Evolutionary conservation across 2,888 invertebrate genomes (phyloP).

Genomic region (Meloe dianella): DNA sequence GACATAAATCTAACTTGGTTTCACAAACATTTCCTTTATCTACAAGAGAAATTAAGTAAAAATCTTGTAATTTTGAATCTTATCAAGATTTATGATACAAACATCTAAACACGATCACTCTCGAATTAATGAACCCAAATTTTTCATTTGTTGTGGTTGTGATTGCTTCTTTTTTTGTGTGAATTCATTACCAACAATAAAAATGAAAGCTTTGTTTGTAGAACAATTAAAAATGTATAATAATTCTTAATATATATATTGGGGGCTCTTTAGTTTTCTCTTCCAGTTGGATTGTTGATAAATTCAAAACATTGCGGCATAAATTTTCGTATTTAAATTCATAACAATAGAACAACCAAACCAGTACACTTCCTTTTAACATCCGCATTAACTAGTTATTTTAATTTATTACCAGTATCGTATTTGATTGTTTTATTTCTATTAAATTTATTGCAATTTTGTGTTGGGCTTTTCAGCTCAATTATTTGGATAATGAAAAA

Average conservation of each 20-base stretch:
- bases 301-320: background rate
- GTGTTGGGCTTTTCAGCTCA: too few species aligned
- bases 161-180: too few species aligned
- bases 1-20: background rate
- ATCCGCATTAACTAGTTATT: background rate
- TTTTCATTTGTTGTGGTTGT: background rate
- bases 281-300: constrained; percentile 5
- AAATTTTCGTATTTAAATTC: background rate
- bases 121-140: background rate
- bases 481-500: too few species aligned
- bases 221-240: background rate
- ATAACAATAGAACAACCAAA: background rate
- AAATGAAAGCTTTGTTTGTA: background rate
- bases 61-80: background rate
- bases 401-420: background rate
- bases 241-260: background rate
- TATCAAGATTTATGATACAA: background rate
- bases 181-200: background rate
- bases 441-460: background rate
- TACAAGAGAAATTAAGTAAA: background rate
- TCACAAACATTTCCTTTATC: background rate
- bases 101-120: background rate
- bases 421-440: background rate
- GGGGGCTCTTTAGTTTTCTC: background rate
- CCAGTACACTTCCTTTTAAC: background rate